Evolutionary conservation across 2,113 vertebrate genomes (phyloP).

Genomic region (Acanthisitta chloris): DNA sequence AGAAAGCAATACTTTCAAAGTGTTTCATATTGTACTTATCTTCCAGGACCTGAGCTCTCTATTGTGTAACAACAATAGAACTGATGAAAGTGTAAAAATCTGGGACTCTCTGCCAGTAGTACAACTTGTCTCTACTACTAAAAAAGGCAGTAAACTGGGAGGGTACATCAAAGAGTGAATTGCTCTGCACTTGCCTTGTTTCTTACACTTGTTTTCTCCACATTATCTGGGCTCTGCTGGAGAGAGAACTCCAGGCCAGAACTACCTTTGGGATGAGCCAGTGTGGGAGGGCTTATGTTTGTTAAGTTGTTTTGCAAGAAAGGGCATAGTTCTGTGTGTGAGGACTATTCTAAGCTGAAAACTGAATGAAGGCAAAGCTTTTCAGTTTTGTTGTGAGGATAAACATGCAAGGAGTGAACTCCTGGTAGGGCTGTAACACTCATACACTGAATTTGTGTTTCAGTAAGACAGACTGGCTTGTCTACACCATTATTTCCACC

Average conservation of each 20-base stretch:
- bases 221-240: neutral
- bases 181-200: neutral
- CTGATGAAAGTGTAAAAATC: constrained; percentile 40
- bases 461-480: rapidly evolving
- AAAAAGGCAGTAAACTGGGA: constrained; percentile 60
- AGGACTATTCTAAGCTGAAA: neutral
- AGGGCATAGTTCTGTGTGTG: neutral
- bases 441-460: neutral
- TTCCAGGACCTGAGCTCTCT: constrained; percentile 4
- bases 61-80: constrained; percentile 37
- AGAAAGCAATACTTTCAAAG: neutral
- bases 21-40: neutral
- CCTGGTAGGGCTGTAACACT: neutral
- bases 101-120: constrained; percentile 14
- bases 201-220: neutral
- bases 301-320: neutral
- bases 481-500: neutral
- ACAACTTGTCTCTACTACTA: constrained; percentile 51
- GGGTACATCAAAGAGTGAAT: neutral
- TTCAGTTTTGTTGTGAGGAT: neutral
- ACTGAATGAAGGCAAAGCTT: neutral
- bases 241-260: neutral
- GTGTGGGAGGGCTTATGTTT: neutral
- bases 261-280: neutral
- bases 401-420: neutral